Base-by-base conservation (phyloP, 1,140 invertebrate genomes). In the Oryctes rhinoceros region DNA sequence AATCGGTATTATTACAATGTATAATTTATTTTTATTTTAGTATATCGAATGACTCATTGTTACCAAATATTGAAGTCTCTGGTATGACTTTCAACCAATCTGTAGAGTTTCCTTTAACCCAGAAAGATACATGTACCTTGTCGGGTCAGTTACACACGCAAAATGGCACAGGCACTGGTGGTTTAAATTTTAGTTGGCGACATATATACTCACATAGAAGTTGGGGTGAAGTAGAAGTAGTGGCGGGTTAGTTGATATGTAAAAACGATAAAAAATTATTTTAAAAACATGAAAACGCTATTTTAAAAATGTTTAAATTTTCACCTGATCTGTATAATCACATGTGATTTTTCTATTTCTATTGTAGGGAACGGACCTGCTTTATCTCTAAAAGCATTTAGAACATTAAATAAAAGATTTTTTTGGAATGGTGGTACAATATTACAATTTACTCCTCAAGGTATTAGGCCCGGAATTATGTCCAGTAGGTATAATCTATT, bases 71-170 rank as follows among this genome's bases (percentile, higher is more conserved):
- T 81, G 97, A 99, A 90, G 92, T 99, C 6, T 96, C 93, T 78
- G 95, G 95, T 24, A 97, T 99, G 94, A 94, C 93, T 39, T 94
- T 99, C 85, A 92, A 93, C 39, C 97, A 98, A 86, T 97, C 96
- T 0, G 96, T 99, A 71, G 97, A 99, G 88, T 94, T 96, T 67
- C 97, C 97, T 0, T 89, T 99, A 10, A 98, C 96, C 0, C 86
- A 92, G 75, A 93, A 92, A 83, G 95, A 99, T 84, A 97, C 95
- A 9, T 91, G 94, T 74, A 94, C 93, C 0, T 88, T 97, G 82
- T 93, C 94, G 53, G 96, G 96, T 76, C 93, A 94, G 84, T 88
- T 98, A 44, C 92, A 92, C 39, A 94, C 95, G 6, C 93, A 95
- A 81, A 98, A 98, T 91, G 97, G 97, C 18, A 94, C 92, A 81